phyloP scores from a whole-genome alignment of 2,113 vertebrate species.

The Ictidomys tridecemlineatus region DNA sequence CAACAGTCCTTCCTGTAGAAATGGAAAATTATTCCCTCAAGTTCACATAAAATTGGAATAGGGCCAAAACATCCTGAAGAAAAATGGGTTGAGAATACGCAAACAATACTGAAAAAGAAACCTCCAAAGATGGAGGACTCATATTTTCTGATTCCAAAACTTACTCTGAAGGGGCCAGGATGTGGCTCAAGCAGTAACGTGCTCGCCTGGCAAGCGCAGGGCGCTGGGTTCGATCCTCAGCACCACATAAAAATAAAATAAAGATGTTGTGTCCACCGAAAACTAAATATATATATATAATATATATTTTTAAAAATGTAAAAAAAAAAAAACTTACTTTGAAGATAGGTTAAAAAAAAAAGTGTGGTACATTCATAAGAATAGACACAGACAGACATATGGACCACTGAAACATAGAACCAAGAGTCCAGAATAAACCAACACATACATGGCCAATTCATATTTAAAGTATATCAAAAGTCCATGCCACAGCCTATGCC shows the following conservation, averaged over 20 bases:
- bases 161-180: not conserved
- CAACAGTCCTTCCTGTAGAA: not conserved
- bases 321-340: not conserved
- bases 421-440: not conserved
- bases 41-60: not conserved
- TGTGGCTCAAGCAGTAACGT: no score
- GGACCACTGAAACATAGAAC: not conserved
- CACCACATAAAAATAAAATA: no score
- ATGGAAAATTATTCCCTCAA: not conserved
- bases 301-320: no score
- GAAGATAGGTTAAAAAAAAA: not conserved
- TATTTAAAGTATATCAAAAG: not conserved
- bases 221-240: no score
- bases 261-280: no score
- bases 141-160: not conserved
- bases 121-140: not conserved
- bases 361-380: not conserved
- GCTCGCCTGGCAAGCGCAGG: no score
- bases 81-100: not conserved
- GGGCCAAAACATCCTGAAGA: not conserved
- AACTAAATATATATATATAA: no score
- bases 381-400: not conserved
- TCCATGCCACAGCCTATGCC: not conserved
- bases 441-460: not conserved
- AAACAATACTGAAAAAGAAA: not conserved